A percentile compares a stretch with the other conserved stretches of the same genome.
phyloP scores from a whole-genome alignment of 2,888 invertebrate species.

The Cyclophora albipunctata region DNA sequence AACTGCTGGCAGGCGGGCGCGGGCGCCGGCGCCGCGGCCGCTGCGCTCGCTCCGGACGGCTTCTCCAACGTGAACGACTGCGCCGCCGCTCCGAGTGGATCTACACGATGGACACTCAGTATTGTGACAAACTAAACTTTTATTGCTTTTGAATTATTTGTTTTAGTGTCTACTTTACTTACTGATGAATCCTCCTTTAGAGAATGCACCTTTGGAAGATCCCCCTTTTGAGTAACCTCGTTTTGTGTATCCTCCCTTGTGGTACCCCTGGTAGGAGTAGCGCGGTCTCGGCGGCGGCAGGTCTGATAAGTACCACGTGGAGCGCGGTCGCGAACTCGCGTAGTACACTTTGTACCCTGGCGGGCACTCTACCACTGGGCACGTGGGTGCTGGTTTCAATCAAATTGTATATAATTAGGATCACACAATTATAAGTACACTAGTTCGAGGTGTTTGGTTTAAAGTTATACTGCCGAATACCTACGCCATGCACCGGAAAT shows the following conservation, averaged over 20 bases:
- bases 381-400: constrained; percentile 43
- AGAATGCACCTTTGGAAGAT: constrained; percentile 37
- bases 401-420: constrained; percentile 4
- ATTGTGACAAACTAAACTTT: too few relatives aligned
- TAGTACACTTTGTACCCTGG: constrained; percentile 74
- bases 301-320: constrained; percentile 80
- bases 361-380: constrained; percentile 76
- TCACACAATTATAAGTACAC: background rate
- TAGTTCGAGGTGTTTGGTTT: too few relatives aligned
- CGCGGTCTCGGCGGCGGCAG: constrained; percentile 53
- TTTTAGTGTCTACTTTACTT: constrained; percentile 12
- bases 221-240: constrained; percentile 38
- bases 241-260: constrained; percentile 41
- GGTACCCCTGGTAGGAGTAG: constrained; percentile 51
- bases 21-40: too few relatives aligned
- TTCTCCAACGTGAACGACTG: constrained; percentile 52
- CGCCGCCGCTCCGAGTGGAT: background rate
- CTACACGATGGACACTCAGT: too few relatives aligned
- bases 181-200: constrained; percentile 42
- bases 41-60: constrained; percentile 24
- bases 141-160: too few relatives aligned
- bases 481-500: too few relatives aligned
- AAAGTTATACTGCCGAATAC: too few relatives aligned
- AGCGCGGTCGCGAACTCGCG: constrained; percentile 50
- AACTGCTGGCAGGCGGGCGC: constrained; percentile 61